Percentiles rank a stretch among this genome's conserved stretches.
Evolutionary conservation across 2,113 vertebrate species (phyloP).

Genomic region (Laticauda colubrina): DNA sequence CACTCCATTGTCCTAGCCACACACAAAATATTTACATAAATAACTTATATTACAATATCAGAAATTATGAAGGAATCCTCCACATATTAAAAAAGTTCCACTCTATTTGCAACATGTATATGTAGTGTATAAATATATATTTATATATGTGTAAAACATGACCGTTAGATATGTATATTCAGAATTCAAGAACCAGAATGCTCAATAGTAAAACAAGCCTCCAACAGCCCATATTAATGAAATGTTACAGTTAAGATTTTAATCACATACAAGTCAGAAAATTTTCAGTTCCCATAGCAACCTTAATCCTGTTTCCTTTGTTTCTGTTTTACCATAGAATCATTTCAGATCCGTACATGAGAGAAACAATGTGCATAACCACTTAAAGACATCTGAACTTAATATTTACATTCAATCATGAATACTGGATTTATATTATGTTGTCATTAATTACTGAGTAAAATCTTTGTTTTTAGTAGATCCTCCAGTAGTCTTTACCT

Average conservation of each 20-base stretch:
- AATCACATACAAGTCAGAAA: slow-evolving; percentile 45
- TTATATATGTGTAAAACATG: background rate
- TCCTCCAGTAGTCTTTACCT: background rate
- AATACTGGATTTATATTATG: background rate
- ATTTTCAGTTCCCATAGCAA: slow-evolving; percentile 64
- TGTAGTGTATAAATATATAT: too few relatives aligned
- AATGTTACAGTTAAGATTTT: slow-evolving; percentile 51
- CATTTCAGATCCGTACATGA: slow-evolving; percentile 15
- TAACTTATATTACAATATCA: slow-evolving; percentile 32
- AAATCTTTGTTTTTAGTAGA: background rate
- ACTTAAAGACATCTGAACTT: background rate
- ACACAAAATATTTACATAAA: slow-evolving; percentile 36
- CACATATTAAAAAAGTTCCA: background rate
- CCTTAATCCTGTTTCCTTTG: slow-evolving; percentile 37
- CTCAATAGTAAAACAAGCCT: background rate
- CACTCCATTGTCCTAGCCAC: slow-evolving; percentile 33
- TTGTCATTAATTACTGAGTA: slow-evolving; percentile 6
- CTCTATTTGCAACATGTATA: background rate
- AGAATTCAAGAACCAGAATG: slow-evolving; percentile 4
- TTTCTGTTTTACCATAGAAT: slow-evolving; percentile 18
- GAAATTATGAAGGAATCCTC: slow-evolving; percentile 26
- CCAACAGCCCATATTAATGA: slow-evolving; percentile 33
- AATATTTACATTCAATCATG: slow-evolving; percentile 2
- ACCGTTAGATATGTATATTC: rapidly evolving
- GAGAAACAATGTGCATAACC: slow-evolving; percentile 11